These are phyloP conservation scores for Nematostella vectensis DNA, from an alignment of 92 coral and sea anemone species.

Conservation along the genomic window DNA sequence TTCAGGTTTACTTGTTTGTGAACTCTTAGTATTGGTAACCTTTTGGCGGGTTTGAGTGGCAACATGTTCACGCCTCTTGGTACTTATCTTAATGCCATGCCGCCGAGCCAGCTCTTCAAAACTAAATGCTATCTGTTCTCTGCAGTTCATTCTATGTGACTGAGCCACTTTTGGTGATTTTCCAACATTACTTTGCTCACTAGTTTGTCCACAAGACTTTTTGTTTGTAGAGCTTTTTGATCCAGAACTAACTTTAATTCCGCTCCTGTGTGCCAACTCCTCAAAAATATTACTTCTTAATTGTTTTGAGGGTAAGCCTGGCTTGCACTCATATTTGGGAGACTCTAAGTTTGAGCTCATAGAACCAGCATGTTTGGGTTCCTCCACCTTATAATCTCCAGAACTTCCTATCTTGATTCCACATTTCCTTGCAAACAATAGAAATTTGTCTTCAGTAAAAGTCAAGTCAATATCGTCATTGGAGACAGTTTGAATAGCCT, in stretches of 20 bases:
- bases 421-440: slow-evolving; percentile 33
- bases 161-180: not conserved
- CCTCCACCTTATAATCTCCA: not conserved
- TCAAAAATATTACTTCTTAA: slow-evolving; percentile 43
- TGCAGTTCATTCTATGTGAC: no score
- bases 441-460: slow-evolving; percentile 22
- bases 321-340: not conserved
- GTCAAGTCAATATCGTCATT: no score
- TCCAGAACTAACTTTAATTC: slow-evolving; percentile 45
- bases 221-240: no score
- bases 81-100: slow-evolving; percentile 53
- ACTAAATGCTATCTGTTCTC: no score
- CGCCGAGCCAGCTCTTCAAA: slow-evolving; percentile 54
- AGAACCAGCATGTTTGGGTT: not conserved
- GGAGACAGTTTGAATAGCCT: no score
- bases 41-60: slow-evolving; percentile 9
- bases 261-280: slow-evolving; percentile 37
- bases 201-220: no score
- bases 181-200: no score
- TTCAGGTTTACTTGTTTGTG: slow-evolving; percentile 7
- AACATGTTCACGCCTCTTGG: slow-evolving; percentile 6
- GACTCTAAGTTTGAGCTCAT: not conserved
- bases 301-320: no score
- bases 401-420: slow-evolving; percentile 51
- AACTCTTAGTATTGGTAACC: not conserved